Percentiles rank a stretch among this genome's conserved stretches.
These are phyloP conservation scores for Heliconius ethilla DNA, from an alignment of 2,888 invertebrate genomes.

Conservation along the genomic window DNA sequence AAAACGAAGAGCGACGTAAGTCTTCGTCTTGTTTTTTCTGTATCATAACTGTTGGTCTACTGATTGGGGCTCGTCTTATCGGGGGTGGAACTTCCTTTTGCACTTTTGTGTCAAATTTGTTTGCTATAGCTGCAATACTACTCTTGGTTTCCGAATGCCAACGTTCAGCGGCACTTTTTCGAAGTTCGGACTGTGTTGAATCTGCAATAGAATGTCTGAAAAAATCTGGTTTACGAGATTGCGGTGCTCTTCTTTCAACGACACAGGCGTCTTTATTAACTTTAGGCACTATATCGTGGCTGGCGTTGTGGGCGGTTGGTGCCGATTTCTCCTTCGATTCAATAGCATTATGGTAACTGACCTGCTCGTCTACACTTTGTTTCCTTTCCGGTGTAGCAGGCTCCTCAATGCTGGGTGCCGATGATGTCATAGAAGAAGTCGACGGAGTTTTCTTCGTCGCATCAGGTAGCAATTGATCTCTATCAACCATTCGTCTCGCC, in stretches of 20 bases:
- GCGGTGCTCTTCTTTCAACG: conserved; percentile 62
- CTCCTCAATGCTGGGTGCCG: conserved; percentile 58
- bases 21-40: conserved; percentile 57
- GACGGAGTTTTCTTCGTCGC: conserved; percentile 48
- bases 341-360: conserved; percentile 61
- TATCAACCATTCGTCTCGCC: conserved; percentile 88
- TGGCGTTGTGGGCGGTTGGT: conserved; percentile 60
- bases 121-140: conserved; percentile 72
- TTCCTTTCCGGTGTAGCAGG: conserved; percentile 65
- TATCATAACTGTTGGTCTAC: conserved; percentile 42
- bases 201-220: conserved; percentile 73
- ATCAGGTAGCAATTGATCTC: conserved; percentile 62
- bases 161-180: conserved; percentile 49
- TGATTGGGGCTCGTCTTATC: conserved; percentile 43
- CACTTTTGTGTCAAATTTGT: conserved; percentile 66
- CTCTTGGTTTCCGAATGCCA: conserved; percentile 64
- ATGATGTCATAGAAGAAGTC: conserved; percentile 65
- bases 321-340: conserved; percentile 57
- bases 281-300: conserved; percentile 57
- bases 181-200: conserved; percentile 47
- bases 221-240: conserved; percentile 63
- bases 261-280: conserved; percentile 55
- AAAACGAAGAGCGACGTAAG: conserved; percentile 58
- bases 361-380: conserved; percentile 57
- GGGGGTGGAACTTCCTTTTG: conserved; percentile 56